phyloP scores from a whole-genome alignment of 1,140 invertebrate species.

The Stratiolaelaps scimitus region DNA sequence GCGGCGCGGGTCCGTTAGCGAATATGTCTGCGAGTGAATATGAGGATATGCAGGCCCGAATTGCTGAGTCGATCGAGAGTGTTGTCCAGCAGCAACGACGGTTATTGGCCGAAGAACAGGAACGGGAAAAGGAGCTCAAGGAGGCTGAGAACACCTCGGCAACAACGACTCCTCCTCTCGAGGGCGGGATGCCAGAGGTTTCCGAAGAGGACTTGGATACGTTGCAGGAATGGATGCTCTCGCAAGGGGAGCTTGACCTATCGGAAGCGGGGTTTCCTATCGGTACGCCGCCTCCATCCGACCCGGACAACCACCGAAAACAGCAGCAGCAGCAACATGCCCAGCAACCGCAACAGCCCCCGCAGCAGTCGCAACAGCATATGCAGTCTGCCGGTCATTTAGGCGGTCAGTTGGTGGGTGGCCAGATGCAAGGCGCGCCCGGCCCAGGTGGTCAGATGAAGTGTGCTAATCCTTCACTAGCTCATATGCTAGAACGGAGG shows the following conservation, averaged over 20 bases:
- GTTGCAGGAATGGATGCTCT: conserved; percentile 22
- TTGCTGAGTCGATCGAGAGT: conserved; percentile 23
- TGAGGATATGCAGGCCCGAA: conserved; percentile 18
- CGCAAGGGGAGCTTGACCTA: conserved; percentile 12
- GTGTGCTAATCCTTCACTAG: conserved; percentile 3
- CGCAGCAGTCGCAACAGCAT: neutral
- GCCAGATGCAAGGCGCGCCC: neutral
- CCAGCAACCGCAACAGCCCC: neutral
- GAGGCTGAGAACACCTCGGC: neutral
- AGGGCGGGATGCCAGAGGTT: conserved; percentile 6
- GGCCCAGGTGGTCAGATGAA: neutral
- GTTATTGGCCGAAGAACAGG: conserved; percentile 10
- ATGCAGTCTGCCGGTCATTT: too few relatives aligned
- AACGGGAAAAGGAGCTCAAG: conserved; percentile 15
- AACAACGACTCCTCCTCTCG: conserved; percentile 9
- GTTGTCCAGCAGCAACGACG: conserved; percentile 15
- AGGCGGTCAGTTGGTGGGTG: conserved; percentile 2
- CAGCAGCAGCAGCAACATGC: neutral
- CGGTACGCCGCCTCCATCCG: conserved; percentile 9
- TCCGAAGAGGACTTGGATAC: conserved; percentile 23
- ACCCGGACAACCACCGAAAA: conserved; percentile 19
- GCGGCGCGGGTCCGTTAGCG: conserved; percentile 8
- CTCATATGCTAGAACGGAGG: conserved; percentile 8
- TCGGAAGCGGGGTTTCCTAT: conserved; percentile 1
- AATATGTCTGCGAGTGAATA: conserved; percentile 2